Conservation (phyloP, 2,113 vertebrate species). For the Eptesicus fuscus region DNA sequence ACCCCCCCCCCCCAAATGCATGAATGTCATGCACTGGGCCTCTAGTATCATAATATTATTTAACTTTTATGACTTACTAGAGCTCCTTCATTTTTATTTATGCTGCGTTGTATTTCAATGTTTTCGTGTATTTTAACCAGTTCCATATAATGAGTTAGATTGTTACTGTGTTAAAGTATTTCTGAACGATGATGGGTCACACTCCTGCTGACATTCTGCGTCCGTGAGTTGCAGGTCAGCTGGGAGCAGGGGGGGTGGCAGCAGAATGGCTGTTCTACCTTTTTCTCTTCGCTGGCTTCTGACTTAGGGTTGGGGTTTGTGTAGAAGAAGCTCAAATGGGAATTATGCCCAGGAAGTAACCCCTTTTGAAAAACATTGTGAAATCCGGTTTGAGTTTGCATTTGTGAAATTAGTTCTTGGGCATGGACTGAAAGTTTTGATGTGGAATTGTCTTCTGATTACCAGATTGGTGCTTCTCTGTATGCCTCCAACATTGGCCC, state of each 20-base stretch:
- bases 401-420: not conserved
- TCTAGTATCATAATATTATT: not conserved
- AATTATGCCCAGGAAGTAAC: not conserved
- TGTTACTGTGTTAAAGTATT: not conserved
- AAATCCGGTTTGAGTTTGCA: not conserved
- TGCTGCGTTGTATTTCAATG: not conserved
- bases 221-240: not conserved
- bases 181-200: not conserved
- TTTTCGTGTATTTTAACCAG: not conserved
- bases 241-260: not conserved
- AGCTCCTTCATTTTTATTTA: not conserved
- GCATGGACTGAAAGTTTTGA: not conserved
- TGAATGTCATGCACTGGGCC: no score
- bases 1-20: no score
- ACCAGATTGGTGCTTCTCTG: constrained; percentile 92
- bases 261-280: accelerated
- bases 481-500: constrained; percentile 94
- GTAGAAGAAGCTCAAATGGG: not conserved
- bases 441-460: constrained; percentile 23
- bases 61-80: not conserved
- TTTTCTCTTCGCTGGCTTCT: not conserved
- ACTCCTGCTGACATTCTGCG: not conserved
- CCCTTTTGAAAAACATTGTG: not conserved
- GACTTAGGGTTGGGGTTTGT: not conserved
- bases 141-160: not conserved